Evolutionary conservation across 2,888 invertebrate species (phyloP).

Genomic region (Luperina testacea): DNA sequence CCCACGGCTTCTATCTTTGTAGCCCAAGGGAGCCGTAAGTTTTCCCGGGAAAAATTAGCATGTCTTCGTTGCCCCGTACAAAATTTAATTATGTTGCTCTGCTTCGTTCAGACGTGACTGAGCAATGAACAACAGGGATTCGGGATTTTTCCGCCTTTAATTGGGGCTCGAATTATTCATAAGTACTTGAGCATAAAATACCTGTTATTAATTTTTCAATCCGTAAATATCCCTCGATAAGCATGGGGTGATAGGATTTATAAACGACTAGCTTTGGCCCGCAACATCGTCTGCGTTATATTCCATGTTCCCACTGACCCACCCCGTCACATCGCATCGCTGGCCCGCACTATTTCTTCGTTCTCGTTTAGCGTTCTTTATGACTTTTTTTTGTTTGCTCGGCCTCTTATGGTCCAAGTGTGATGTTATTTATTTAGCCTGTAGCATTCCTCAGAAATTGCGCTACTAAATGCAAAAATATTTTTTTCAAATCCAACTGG

Average conservation of each 20-base stretch:
- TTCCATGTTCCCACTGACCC: too few relatives aligned
- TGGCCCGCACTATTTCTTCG: too few relatives aligned
- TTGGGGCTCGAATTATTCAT: constrained; percentile 19
- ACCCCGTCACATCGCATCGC: too few relatives aligned
- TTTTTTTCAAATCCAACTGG: too few relatives aligned
- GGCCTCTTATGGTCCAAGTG: too few relatives aligned
- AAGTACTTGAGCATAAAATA: not conserved
- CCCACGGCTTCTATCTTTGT: constrained; percentile 4
- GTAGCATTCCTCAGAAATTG: too few relatives aligned
- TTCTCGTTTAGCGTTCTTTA: too few relatives aligned
- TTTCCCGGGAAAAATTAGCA: constrained; percentile 48
- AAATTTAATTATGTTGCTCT: constrained; percentile 50
- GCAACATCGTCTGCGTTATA: too few relatives aligned
- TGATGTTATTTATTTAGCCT: too few relatives aligned
- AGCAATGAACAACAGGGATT: constrained; percentile 34
- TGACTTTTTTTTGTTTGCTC: too few relatives aligned
- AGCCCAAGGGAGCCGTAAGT: constrained; percentile 31
- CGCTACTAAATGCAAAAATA: too few relatives aligned
- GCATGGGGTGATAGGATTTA: not conserved
- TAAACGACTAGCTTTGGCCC: not conserved
- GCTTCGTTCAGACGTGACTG: constrained; percentile 29
- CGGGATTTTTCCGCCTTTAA: constrained; percentile 16
- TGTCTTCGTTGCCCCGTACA: constrained; percentile 13
- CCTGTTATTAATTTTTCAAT: not conserved
- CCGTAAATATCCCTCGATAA: not conserved